Base-by-base conservation (phyloP, 2,113 vertebrate genomes). In the Sylvia atricapilla region DNA sequence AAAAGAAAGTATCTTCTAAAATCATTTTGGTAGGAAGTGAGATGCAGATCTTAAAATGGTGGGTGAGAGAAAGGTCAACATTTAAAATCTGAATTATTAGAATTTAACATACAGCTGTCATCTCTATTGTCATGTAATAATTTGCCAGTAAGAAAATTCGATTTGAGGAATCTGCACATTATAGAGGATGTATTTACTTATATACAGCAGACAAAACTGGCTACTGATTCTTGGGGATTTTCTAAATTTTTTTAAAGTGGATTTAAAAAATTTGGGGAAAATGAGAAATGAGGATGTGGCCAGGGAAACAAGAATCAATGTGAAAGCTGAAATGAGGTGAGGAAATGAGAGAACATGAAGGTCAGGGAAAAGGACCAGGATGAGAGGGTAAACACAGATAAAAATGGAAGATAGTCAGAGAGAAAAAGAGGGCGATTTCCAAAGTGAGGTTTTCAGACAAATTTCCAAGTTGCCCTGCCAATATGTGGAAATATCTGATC, bases 281-380 rank as follows among this genome's bases (percentile, higher is more conserved):
- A 62, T 47, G 11, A 72, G 25, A 62, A 66, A 41, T 0, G 6
- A 11, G 8, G 11, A 49, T 3, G 0, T 37, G 33, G 3, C 33
- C 64, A 67, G 10, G 24, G 30, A 31, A 79, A 39, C 11, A 60
- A 39, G 50, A 73, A 49, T 19, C 13, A 67, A 14, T 27, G 28
- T 55, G 11, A 58, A 43, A 78, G 15, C 17, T 58, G 60, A 72
- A 33, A 43, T 18, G 4, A 83, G 12, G 1, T 0, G 0, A 73
- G 14, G 25, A 84, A 87, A 72, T 39, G 13, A 44, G 66, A 72
- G 18, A 75, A 44, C 3, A 62, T 33, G 9, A 9, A 66, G 31
- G 37, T 18, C 7, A 76, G 33, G 6, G 35, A 60, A 87, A 46
- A 3, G 4, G 18, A 59, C 4, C 4, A 59, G 12, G 2, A 28